Evolutionary conservation across 2,113 vertebrate genomes (phyloP).

Genomic region (Melanotaenia duboulayi): DNA sequence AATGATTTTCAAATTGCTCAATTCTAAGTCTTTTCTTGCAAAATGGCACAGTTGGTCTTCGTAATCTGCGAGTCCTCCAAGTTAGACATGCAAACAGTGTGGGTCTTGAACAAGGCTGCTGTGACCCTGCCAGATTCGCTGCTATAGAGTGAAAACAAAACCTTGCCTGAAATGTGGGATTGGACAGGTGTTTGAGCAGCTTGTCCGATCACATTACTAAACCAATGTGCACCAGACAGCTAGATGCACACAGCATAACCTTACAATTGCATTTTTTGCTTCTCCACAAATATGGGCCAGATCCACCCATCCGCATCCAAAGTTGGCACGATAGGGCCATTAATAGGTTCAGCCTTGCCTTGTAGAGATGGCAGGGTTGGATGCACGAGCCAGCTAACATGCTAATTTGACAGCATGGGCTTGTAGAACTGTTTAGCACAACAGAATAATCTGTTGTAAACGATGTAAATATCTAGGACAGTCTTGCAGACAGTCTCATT

Average conservation of each 20-base stretch:
- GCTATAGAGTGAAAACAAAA: constrained; percentile 77
- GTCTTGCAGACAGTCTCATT: constrained; percentile 77
- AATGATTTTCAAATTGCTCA: constrained; percentile 50
- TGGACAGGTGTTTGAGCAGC: constrained; percentile 85
- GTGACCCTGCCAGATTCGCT: constrained; percentile 76
- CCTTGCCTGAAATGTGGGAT: constrained; percentile 77
- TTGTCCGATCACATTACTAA: constrained; percentile 82
- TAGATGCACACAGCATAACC: constrained; percentile 78
- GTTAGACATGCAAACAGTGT: constrained; percentile 77
- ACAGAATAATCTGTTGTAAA: constrained; percentile 71
- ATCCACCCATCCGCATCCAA: constrained; percentile 65
- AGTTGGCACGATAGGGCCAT: constrained; percentile 72
- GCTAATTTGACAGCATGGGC: constrained; percentile 76
- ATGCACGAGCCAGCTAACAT: constrained; percentile 72
- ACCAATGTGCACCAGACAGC: constrained; percentile 75
- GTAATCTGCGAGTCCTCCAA: constrained; percentile 71
- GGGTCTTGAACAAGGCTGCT: constrained; percentile 78
- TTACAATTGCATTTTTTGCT: constrained; percentile 71
- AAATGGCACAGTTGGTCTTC: constrained; percentile 75
- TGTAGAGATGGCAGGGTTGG: constrained; percentile 59
- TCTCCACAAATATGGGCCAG: constrained; percentile 71
- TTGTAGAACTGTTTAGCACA: constrained; percentile 67
- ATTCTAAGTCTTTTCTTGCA: constrained; percentile 45
- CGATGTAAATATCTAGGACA: constrained; percentile 79
- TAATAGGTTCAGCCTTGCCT: constrained; percentile 67